A percentile compares a stretch with the other conserved stretches of the same genome.
phyloP scores from a whole-genome alignment of 2,797 vertebrate species.

The Neomorphus geoffroyi region DNA sequence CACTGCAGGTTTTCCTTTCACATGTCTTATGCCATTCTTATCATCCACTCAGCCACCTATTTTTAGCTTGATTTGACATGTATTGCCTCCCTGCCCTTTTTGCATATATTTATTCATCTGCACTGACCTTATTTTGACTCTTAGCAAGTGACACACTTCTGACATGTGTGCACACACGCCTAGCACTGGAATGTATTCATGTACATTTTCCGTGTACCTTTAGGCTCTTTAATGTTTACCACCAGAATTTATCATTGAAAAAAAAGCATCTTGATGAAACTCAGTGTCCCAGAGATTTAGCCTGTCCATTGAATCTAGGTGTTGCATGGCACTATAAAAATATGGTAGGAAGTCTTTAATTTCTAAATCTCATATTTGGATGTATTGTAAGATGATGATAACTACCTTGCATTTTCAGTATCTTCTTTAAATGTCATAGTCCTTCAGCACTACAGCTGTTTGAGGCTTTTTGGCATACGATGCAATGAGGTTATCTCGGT shows the following conservation, averaged over 20 bases:
- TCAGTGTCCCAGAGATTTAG: background rate
- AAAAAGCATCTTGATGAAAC: background rate
- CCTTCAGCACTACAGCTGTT: background rate
- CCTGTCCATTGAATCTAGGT: background rate
- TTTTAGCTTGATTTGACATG: conserved; percentile 28
- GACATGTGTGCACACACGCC: background rate
- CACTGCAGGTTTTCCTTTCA: background rate
- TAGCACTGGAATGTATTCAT: background rate
- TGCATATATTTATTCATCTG: conserved; percentile 34
- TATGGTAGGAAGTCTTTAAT: background rate
- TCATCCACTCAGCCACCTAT: conserved; percentile 1
- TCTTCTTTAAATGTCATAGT: background rate
- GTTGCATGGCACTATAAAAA: background rate
- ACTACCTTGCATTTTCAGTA: background rate
- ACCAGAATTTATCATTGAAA: background rate
- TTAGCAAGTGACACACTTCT: conserved; percentile 27
- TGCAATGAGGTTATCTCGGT: conserved; percentile 40
- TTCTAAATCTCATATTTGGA: background rate
- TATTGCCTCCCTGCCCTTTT: conserved; percentile 33
- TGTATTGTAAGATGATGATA: background rate
- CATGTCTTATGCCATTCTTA: background rate
- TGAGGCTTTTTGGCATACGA: background rate
- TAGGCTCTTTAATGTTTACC: background rate
- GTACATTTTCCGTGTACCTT: background rate
- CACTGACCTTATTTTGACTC: conserved; percentile 58